Base-by-base conservation (phyloP, 2,888 invertebrate genomes). In the Athrips mouffetella region DNA sequence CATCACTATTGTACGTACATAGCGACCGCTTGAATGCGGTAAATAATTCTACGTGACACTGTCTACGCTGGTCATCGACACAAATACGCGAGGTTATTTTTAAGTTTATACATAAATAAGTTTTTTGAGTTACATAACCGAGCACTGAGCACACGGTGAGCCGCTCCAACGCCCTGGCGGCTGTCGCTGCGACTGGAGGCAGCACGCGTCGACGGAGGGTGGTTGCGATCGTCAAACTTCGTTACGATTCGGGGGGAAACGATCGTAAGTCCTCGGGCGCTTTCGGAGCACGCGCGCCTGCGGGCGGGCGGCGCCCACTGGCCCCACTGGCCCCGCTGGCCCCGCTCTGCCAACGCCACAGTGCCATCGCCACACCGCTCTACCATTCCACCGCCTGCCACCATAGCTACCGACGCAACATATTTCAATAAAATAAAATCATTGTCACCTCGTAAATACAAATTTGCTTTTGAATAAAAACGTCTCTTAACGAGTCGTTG, bases 51-150 rank as follows among this genome's bases (percentile, higher is more conserved):
- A 16, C 16, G 21, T 29, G 41, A 39, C 51, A 52, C 30, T 41
- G 55, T 45, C 29, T 40, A 39, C 45, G 31, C 27, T 21, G 55
- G 57, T 58, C 61, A 64, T 64, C 58, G 60, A 57, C 62, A 63
- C 62, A 53, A 51, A 54, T 61, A 59, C 51, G 60, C 65, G 58
- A 60, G 56, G 59, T 60, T 59, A 71, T 72, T 70, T 75, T 78
- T 71, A 64, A 80, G 77, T 79, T 81, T 75, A 80, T 79, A 81
- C 76, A 81, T 84, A 86, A 81, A 83, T 84, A 86, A 82, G 80
- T 85, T 84, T 81, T 74, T 76, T 77, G 70, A 80, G 82, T 88
- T 88, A 88, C 80, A 88, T 88, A 88, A 88, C 80, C 80, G 73
- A 75, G 69, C 80, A 77, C 77, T 66, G 70, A 70, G 69, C 67